phyloP scores from a whole-genome alignment of 2,888 invertebrate genomes.

The Ornithoptera priamus region DNA sequence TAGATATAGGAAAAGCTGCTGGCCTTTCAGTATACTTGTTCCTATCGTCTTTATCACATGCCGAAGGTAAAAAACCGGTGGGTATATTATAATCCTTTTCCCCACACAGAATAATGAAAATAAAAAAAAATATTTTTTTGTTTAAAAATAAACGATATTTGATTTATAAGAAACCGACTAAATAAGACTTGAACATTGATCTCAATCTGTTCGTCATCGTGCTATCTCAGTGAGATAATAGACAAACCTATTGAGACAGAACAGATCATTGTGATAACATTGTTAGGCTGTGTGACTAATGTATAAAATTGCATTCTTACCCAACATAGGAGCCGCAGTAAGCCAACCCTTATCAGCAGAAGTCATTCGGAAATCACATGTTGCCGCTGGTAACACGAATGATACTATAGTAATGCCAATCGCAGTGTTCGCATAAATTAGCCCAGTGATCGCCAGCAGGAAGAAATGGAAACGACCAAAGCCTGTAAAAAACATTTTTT shows the following conservation, averaged over 20 bases:
- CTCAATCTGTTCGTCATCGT: background rate
- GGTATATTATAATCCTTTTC: too few relatives aligned
- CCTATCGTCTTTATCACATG: too few relatives aligned
- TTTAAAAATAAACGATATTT: background rate
- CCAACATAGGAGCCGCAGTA: slow-evolving; percentile 88
- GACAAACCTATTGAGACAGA: background rate
- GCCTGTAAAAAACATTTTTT: slow-evolving; percentile 73
- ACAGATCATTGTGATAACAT: background rate
- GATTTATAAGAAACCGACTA: background rate
- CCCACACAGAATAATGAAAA: too few relatives aligned
- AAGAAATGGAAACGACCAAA: slow-evolving; percentile 91
- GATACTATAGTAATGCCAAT: slow-evolving; percentile 90
- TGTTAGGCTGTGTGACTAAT: background rate
- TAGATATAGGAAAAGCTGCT: too few relatives aligned
- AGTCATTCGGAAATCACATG: slow-evolving; percentile 89
- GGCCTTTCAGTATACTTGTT: too few relatives aligned
- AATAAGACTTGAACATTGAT: background rate
- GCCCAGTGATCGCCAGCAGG: slow-evolving; percentile 86
- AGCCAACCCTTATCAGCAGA: slow-evolving; percentile 89
- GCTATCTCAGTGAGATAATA: background rate
- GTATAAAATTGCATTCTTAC: slow-evolving; percentile 62
- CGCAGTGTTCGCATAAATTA: slow-evolving; percentile 91
- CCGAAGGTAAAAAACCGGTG: too few relatives aligned
- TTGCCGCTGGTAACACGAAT: slow-evolving; percentile 90
- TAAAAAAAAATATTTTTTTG: too few relatives aligned